These are phyloP conservation scores for Kradibia gibbosae DNA, from an alignment of 1,140 invertebrate genomes.

Conservation along the genomic window DNA sequence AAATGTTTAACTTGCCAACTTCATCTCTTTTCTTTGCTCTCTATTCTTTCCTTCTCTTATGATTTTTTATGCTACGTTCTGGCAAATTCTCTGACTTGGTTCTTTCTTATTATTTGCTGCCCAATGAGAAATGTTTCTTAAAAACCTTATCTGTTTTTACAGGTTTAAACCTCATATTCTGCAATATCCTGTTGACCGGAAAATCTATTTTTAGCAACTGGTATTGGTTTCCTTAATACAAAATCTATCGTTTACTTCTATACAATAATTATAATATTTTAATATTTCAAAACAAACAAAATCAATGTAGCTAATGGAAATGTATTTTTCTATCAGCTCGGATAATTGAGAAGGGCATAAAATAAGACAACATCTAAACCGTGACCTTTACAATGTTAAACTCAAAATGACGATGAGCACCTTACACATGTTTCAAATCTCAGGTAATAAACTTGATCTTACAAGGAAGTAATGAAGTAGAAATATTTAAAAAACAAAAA, in stretches of 20 bases:
- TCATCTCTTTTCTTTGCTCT: slow-evolving; percentile 55
- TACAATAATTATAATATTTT: not conserved
- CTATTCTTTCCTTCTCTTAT: slow-evolving; percentile 48
- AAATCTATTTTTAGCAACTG: not conserved
- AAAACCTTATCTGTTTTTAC: slow-evolving; percentile 70
- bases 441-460: slow-evolving; percentile 44
- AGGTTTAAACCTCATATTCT: too few species aligned
- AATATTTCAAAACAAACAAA: not conserved
- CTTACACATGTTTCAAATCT: slow-evolving; percentile 32
- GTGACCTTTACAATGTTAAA: not conserved
- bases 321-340: not conserved
- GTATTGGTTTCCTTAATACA: too few species aligned
- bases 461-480: slow-evolving; percentile 14
- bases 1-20: slow-evolving; percentile 68
- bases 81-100: slow-evolving; percentile 59
- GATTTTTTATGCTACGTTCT: slow-evolving; percentile 47
- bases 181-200: slow-evolving; percentile 1
- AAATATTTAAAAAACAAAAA: slow-evolving; percentile 56
- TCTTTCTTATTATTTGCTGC: slow-evolving; percentile 65
- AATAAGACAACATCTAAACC: slow-evolving; percentile 22
- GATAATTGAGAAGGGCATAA: not conserved
- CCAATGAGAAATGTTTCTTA: slow-evolving; percentile 71
- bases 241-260: not conserved
- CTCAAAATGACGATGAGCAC: slow-evolving; percentile 31
- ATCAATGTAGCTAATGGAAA: not conserved